A percentile compares a stretch with the other conserved stretches of the same genome.
These are phyloP conservation scores for Phymorhynchus buccinoides DNA, from an alignment of 1,140 invertebrate genomes.

Conservation along the genomic window DNA sequence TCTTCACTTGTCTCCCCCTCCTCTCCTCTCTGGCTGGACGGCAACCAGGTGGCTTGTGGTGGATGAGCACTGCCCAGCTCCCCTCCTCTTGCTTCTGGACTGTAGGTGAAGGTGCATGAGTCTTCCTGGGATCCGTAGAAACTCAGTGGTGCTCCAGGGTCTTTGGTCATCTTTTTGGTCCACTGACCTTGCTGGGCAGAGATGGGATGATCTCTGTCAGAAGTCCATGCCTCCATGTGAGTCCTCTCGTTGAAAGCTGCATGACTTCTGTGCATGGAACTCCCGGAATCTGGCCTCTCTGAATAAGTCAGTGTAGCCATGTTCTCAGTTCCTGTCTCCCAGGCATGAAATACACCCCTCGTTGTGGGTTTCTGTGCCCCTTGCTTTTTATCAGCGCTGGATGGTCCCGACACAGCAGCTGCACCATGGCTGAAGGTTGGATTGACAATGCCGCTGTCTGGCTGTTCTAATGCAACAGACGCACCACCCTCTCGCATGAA, in stretches of 20 bases:
- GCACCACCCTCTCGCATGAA: not conserved
- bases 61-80: not conserved
- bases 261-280: not conserved
- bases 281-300: not conserved
- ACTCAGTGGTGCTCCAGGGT: not conserved
- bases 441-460: not conserved
- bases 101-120: not conserved
- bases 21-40: not conserved
- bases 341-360: not conserved
- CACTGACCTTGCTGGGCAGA: not conserved
- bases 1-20: not conserved
- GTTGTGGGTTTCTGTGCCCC: not conserved
- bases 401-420: not conserved
- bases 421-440: not conserved
- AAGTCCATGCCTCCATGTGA: conserved; percentile 29
- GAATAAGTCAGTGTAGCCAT: not conserved
- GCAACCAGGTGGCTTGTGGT: not conserved
- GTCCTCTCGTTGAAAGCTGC: conserved; percentile 1
- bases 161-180: not conserved
- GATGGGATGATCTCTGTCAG: not conserved
- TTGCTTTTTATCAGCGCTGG: not conserved
- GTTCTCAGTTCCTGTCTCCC: not conserved
- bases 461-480: not conserved
- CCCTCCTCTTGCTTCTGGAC: not conserved
- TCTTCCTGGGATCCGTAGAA: conserved; percentile 20